These are phyloP conservation scores for Urechis unicinctus DNA, from an alignment of 2,888 invertebrate species.

Conservation along the genomic window DNA sequence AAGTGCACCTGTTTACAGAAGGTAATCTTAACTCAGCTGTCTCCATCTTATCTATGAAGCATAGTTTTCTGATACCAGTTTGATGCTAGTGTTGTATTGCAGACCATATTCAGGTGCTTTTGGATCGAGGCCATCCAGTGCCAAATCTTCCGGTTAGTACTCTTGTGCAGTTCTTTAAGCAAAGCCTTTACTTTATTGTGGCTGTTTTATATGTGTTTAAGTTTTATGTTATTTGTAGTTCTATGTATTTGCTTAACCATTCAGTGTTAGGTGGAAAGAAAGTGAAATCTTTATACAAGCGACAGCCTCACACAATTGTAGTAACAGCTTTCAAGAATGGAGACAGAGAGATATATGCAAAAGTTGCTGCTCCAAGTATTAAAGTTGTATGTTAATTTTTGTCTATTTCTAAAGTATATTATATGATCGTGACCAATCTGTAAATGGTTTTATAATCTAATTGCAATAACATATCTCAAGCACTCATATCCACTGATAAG, in stretches of 20 bases:
- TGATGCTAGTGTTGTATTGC: not conserved
- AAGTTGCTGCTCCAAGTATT: slow-evolving; percentile 41
- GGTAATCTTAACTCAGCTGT: slow-evolving; percentile 7
- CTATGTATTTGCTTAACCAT: too few species aligned
- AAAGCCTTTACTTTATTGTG: too few species aligned
- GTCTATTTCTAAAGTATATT: not conserved
- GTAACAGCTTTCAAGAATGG: slow-evolving; percentile 46
- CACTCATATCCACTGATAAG: not conserved
- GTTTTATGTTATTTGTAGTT: too few species aligned
- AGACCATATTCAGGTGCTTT: not conserved
- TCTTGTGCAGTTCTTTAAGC: too few species aligned
- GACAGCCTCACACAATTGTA: slow-evolving; percentile 36
- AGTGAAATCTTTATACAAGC: slow-evolving; percentile 19
- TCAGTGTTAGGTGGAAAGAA: not conserved
- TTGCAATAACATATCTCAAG: too few species aligned
- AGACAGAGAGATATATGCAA: slow-evolving; percentile 31
- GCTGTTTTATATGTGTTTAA: too few species aligned
- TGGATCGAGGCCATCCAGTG: slow-evolving; percentile 13
- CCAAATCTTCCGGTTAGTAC: slow-evolving; percentile 12
- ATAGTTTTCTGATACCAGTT: not conserved
- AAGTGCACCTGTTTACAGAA: slow-evolving; percentile 36
- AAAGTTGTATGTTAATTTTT: slow-evolving; percentile 32
- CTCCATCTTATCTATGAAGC: too few species aligned
- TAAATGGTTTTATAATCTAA: too few species aligned
- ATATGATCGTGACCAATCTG: too few species aligned